Evolutionary conservation across 2,797 vertebrate species (phyloP).

Genomic region (Arremon brunneinucha): DNA sequence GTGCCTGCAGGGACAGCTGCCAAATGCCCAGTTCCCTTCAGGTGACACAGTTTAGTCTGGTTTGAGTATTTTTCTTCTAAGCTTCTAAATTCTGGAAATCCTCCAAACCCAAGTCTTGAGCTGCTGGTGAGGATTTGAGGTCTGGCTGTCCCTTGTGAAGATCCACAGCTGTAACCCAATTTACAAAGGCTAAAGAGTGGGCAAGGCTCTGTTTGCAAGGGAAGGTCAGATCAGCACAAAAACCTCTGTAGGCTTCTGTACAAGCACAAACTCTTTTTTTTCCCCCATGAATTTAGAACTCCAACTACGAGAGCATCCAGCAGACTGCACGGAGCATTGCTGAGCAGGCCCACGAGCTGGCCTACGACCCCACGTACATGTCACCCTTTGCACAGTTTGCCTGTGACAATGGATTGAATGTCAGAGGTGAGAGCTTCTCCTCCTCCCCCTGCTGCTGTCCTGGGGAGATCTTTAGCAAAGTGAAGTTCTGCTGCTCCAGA

Average conservation of each 20-base stretch:
- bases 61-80: neutral
- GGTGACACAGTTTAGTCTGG: rapidly evolving
- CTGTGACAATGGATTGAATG: constrained; percentile 96
- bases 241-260: neutral
- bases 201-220: neutral
- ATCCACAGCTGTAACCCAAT: neutral
- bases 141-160: neutral
- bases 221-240: rapidly evolving
- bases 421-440: constrained; percentile 84
- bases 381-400: constrained; percentile 98
- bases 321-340: constrained; percentile 95
- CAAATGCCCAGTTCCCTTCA: neutral
- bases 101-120: neutral
- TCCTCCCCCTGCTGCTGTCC: neutral
- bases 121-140: neutral
- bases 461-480: neutral
- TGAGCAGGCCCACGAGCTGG: constrained; percentile 94
- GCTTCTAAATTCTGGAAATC: neutral
- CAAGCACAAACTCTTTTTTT: neutral
- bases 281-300: constrained; percentile 77
- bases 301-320: constrained; percentile 97
- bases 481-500: neutral
- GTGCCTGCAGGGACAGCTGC: neutral
- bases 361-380: constrained; percentile 99
- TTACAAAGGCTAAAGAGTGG: neutral